These are phyloP conservation scores for Meleagris gallopavo DNA, from an alignment of 2,113 vertebrate species.

Conservation along the genomic window DNA sequence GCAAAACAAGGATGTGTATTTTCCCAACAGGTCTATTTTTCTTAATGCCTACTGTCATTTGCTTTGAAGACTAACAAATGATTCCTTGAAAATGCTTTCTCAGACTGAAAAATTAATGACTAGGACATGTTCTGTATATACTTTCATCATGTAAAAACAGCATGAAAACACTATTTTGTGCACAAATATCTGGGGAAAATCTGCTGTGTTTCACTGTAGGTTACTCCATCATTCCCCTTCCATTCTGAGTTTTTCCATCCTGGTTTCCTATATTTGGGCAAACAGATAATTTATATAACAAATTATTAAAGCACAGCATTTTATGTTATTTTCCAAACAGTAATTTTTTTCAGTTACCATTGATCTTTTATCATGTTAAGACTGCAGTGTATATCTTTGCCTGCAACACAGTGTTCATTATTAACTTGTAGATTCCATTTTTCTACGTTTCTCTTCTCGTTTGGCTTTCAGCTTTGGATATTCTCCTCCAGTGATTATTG, in stretches of 20 bases:
- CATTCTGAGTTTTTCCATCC: neutral
- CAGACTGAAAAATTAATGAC: neutral
- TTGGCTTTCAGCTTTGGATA: neutral
- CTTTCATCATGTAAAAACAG: neutral
- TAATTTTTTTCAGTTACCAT: neutral
- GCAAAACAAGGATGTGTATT: neutral
- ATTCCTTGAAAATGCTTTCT: neutral
- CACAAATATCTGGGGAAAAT: constrained; percentile 5
- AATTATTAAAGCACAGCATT: neutral
- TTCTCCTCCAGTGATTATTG: neutral
- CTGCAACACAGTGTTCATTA: neutral
- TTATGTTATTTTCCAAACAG: rapidly evolving
- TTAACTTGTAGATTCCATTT: neutral
- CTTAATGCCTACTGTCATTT: neutral
- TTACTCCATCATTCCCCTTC: neutral
- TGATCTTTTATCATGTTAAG: neutral
- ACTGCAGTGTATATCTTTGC: neutral
- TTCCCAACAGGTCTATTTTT: constrained; percentile 6
- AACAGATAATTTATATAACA: neutral
- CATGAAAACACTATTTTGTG: neutral
- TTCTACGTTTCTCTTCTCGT: neutral
- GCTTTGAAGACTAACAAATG: neutral
- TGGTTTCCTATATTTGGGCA: neutral
- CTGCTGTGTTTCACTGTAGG: neutral
- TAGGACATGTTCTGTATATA: rapidly evolving